Base-by-base conservation (phyloP, 2,113 vertebrate species). In the Chrysochloris asiatica region DNA sequence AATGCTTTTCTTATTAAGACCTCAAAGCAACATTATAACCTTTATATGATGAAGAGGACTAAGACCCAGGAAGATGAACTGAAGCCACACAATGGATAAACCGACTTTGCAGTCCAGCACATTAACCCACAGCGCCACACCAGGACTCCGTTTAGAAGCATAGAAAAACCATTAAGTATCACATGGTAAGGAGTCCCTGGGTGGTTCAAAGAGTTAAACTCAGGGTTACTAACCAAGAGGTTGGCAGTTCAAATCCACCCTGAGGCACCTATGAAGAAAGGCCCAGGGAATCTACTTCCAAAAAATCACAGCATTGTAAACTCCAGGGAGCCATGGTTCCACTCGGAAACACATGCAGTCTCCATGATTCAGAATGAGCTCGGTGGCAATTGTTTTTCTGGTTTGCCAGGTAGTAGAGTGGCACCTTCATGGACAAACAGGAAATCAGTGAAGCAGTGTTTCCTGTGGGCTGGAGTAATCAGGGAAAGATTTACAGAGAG, bases 1-100 rank as follows among this genome's bases (percentile, higher is more conserved):
- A 65, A 89, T 69, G 33, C 43, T 88, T 85, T 90, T 73, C 50
- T 95, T 71, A 14, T 79, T 79, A 75, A 59, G 61, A 87, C 14
- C 75, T 87, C 41, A 79, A 76, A 13, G n/a, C 63, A 73, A 19
- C n/a, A 8, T 73, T 54, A 36, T 80, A 83, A 72, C 48, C 45
- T 92, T 79, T 72, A 65, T 75, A 88, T 92, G 52, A 79, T 63
- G 71, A 48, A 56, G 82, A 38, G 73, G 75, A 45, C 22, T n/a
- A 73, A 78, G 76, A 17, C 41, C 17, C 9, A 36, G 38, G 30
- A n/a, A n/a, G n/a, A n/a, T n/a, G n/a, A n/a, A n/a, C n/a, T n/a
- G n/a, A n/a, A n/a, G n/a, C n/a, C n/a, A n/a, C n/a, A n/a, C n/a
- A n/a, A n/a, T 52, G 52, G 36, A 91, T 36, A 54, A 90, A 63